A percentile compares a stretch with the other conserved stretches of the same genome.
Conservation (phyloP, 2,113 vertebrate genomes). For the Marmota monax region DNA sequence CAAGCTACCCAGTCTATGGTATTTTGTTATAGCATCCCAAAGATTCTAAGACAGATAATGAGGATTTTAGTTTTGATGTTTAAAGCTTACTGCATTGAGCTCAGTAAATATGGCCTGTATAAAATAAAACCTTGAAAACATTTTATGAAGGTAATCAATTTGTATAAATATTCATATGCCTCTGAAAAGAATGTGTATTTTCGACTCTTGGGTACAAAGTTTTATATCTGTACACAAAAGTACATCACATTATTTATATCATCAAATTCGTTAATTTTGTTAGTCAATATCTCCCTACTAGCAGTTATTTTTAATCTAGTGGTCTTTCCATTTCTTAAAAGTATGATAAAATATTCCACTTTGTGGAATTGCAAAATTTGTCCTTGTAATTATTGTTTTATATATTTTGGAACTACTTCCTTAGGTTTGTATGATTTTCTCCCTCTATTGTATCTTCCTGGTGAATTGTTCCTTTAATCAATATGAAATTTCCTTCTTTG, state of each 20-base stretch:
- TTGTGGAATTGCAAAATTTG: constrained; percentile 1
- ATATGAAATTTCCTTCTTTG: constrained; percentile 54
- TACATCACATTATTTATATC: neutral
- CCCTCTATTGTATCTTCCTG: neutral
- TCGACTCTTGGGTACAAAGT: neutral
- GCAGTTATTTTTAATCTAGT: constrained; percentile 21
- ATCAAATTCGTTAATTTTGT: neutral
- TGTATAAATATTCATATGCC: constrained; percentile 24
- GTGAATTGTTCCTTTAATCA: constrained; percentile 49
- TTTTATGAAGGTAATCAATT: neutral
- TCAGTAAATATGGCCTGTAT: constrained; percentile 22
- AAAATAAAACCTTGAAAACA: neutral
- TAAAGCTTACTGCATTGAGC: neutral
- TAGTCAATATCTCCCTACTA: constrained; percentile 10
- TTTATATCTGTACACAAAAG: neutral
- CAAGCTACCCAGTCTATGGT: neutral
- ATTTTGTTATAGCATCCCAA: neutral
- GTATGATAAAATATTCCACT: neutral
- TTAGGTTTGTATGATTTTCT: constrained; percentile 35
- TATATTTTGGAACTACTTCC: constrained; percentile 44
- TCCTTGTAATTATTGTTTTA: constrained; percentile 50
- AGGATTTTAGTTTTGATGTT: constrained; percentile 39
- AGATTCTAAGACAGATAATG: neutral
- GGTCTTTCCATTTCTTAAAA: constrained; percentile 29
- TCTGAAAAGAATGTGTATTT: neutral